Conservation (phyloP, 2,888 invertebrate species). For the Allophyes oxyacanthae region DNA sequence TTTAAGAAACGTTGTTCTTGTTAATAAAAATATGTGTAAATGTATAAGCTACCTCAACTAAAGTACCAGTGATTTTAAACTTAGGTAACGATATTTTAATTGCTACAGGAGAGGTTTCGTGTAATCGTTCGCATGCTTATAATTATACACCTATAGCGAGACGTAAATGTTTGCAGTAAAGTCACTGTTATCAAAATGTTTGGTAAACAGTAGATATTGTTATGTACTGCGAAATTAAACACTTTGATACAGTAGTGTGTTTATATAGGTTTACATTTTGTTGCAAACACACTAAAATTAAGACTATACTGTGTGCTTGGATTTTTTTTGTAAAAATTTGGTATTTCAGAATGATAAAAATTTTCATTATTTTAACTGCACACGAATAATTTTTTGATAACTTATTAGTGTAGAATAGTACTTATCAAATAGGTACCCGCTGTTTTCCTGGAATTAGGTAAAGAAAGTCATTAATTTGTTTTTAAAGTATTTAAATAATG, state of each 20-base stretch:
- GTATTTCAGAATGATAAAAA: no score
- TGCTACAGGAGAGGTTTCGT: slow-evolving; percentile 10
- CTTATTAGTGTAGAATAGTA: no score
- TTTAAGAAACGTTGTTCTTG: background rate
- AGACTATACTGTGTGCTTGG: no score
- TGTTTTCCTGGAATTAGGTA: no score
- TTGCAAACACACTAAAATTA: slow-evolving; percentile 8
- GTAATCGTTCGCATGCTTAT: slow-evolving; percentile 4
- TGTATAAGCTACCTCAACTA: slow-evolving; percentile 2
- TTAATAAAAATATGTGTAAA: background rate
- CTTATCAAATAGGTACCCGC: no score
- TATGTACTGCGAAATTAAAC: slow-evolving; percentile 15
- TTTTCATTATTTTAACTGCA: no score
- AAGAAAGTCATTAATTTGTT: no score
- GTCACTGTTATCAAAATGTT: slow-evolving; percentile 44
- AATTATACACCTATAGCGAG: slow-evolving; percentile 5
- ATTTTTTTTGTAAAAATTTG: no score
- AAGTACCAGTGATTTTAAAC: background rate
- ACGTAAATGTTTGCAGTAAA: slow-evolving; percentile 33
- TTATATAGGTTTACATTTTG: slow-evolving; percentile 9
- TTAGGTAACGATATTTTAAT: slow-evolving; percentile 4
- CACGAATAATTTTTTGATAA: no score
- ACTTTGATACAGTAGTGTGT: background rate
- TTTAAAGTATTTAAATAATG: no score
- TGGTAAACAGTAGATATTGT: slow-evolving; percentile 36